These are phyloP conservation scores for Chaunax sp. DNA, from an alignment of 2,797 vertebrate species.

Conservation along the genomic window DNA sequence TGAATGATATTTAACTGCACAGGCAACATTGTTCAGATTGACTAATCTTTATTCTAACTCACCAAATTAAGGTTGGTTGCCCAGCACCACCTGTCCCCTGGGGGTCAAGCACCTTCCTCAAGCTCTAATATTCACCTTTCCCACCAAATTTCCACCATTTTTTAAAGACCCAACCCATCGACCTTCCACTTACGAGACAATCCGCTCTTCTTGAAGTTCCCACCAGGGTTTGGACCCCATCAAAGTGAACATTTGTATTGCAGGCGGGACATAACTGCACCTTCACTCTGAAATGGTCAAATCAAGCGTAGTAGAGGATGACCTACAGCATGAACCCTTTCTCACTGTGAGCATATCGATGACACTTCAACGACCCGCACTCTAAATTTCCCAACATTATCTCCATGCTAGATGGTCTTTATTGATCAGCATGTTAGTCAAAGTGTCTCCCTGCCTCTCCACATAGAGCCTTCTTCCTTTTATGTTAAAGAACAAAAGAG, in stretches of 20 bases:
- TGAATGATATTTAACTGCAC: too few species aligned
- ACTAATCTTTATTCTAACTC: background rate
- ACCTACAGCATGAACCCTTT: slow-evolving; percentile 50
- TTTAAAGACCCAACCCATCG: slow-evolving; percentile 4
- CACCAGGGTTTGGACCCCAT: slow-evolving; percentile 11
- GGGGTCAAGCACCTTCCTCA: background rate
- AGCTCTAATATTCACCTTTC: background rate
- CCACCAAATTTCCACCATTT: background rate
- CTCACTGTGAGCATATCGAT: slow-evolving; percentile 45
- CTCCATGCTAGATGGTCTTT: slow-evolving; percentile 63
- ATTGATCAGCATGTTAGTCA: slow-evolving; percentile 80
- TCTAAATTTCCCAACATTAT: slow-evolving; percentile 57
- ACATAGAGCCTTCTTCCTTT: slow-evolving; percentile 60
- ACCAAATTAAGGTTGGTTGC: background rate
- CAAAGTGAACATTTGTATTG: slow-evolving; percentile 39
- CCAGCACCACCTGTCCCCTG: background rate
- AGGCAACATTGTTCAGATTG: too few species aligned
- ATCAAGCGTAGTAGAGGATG: slow-evolving; percentile 7
- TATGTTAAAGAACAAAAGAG: slow-evolving; percentile 74
- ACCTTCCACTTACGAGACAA: slow-evolving; percentile 10
- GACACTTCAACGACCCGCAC: slow-evolving; percentile 49
- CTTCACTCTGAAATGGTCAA: slow-evolving; percentile 12
- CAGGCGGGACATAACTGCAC: slow-evolving; percentile 14
- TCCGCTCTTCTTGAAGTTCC: slow-evolving; percentile 19
- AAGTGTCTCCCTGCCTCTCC: slow-evolving; percentile 51